Evolutionary conservation across 2,888 invertebrate species (phyloP).

Genomic region (Pseudolycoriella hygida): DNA sequence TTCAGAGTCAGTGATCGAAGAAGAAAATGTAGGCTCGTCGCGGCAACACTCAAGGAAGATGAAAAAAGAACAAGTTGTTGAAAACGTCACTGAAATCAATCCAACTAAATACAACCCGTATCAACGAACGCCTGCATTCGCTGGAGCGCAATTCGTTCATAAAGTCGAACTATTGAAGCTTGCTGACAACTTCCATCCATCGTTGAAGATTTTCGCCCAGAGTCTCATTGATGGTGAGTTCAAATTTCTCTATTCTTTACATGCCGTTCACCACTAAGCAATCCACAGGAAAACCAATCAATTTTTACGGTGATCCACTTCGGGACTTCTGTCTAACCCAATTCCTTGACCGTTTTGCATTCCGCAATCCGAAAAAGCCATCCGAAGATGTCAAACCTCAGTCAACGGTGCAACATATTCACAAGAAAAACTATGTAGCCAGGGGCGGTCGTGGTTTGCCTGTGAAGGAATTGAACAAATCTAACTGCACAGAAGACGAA

Average conservation of each 20-base stretch:
- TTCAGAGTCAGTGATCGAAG: slow-evolving; percentile 12
- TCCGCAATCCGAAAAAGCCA: slow-evolving; percentile 73
- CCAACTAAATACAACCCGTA: slow-evolving; percentile 43
- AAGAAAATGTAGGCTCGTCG: slow-evolving; percentile 16
- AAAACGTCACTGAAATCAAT: slow-evolving; percentile 31
- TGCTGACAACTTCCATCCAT: slow-evolving; percentile 73
- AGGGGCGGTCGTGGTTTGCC: slow-evolving; percentile 51
- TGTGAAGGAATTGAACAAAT: slow-evolving; percentile 50
- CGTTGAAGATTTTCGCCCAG: slow-evolving; percentile 72
- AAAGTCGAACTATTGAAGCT: slow-evolving; percentile 60
- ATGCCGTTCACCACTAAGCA: too few relatives aligned
- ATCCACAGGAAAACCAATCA: slow-evolving; percentile 51
- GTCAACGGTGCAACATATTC: slow-evolving; percentile 8
- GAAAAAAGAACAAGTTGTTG: slow-evolving; percentile 23
- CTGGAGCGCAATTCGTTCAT: slow-evolving; percentile 54
- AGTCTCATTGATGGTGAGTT: slow-evolving; percentile 50
- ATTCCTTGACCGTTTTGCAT: slow-evolving; percentile 90
- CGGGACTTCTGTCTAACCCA: slow-evolving; percentile 79
- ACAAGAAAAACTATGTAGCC: slow-evolving; percentile 44
- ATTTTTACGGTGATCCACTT: slow-evolving; percentile 84
- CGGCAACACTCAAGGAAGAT: slow-evolving; percentile 23
- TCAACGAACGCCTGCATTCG: slow-evolving; percentile 69
- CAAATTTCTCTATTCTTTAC: neutral
- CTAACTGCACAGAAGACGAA: slow-evolving; percentile 80
- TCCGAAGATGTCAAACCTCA: slow-evolving; percentile 14